Evolutionary conservation across 2,888 invertebrate genomes (phyloP).

Genomic region (Ochropleura leucogaster): DNA sequence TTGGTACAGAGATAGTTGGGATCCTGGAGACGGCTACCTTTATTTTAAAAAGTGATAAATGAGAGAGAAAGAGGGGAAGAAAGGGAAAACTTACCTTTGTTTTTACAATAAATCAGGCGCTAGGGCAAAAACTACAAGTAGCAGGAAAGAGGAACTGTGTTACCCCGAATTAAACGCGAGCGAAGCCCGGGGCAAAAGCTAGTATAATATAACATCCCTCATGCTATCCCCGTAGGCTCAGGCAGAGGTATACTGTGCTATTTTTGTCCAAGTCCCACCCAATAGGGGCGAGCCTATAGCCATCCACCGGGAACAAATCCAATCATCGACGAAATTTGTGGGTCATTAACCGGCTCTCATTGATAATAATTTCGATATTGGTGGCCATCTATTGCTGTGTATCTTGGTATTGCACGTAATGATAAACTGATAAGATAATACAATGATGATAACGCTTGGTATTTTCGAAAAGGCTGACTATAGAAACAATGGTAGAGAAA

Average conservation of each 20-base stretch:
- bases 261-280: not conserved
- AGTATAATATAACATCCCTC: not conserved
- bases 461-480: slow-evolving; percentile 4
- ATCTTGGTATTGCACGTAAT: slow-evolving; percentile 17
- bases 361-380: slow-evolving; percentile 32
- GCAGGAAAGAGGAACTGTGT: no score
- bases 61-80: no score
- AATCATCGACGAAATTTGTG: not conserved
- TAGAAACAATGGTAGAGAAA: slow-evolving; percentile 8
- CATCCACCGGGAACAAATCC: no score
- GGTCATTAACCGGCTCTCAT: slow-evolving; percentile 33
- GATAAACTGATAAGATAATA: slow-evolving; percentile 28
- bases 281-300: not conserved
- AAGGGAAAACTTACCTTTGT: no score
- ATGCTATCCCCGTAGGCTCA: not conserved
- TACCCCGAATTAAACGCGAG: no score
- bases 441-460: not conserved
- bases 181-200: no score
- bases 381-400: slow-evolving; percentile 24
- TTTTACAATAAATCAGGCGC: no score
- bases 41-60: no score
- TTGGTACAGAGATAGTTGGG: no score
- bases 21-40: no score
- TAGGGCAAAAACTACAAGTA: no score
- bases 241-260: not conserved